A percentile compares a stretch with the other conserved stretches of the same genome.
These are phyloP conservation scores for Scopus umbretta DNA, from an alignment of 2,113 vertebrate genomes.

Conservation along the genomic window DNA sequence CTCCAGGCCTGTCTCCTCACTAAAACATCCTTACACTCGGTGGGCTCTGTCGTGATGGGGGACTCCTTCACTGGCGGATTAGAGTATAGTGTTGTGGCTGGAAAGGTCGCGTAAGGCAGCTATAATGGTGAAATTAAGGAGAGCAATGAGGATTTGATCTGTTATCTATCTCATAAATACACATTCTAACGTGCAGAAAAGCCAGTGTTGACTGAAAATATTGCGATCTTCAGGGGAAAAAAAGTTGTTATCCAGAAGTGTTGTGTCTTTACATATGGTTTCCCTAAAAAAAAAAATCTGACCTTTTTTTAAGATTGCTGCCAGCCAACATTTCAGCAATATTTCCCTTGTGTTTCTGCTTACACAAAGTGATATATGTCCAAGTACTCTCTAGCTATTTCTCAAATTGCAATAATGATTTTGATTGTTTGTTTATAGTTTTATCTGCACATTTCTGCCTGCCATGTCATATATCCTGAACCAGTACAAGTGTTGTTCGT, in stretches of 20 bases:
- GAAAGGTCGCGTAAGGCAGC: background rate
- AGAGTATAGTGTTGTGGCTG: background rate
- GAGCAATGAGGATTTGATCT: constrained; percentile 1
- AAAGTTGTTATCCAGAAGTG: background rate
- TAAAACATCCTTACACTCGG: background rate
- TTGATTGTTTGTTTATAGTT: constrained; percentile 20
- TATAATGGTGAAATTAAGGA: constrained; percentile 9
- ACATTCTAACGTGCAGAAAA: background rate
- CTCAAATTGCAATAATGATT: constrained; percentile 7
- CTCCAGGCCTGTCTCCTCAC: background rate
- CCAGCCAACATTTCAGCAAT: constrained; percentile 32
- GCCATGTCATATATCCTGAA: background rate
- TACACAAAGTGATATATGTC: constrained; percentile 6
- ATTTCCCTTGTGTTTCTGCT: constrained; percentile 23
- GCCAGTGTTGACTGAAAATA: background rate
- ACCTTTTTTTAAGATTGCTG: constrained; percentile 11
- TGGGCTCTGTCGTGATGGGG: fast-evolving
- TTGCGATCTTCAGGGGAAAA: background rate
- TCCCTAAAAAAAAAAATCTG: background rate
- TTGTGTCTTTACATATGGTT: background rate
- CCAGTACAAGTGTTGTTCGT: background rate
- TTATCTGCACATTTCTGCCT: constrained; percentile 1
- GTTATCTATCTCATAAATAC: background rate
- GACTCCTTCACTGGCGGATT: background rate
- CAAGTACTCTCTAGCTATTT: background rate